Base-by-base conservation (phyloP, 1,140 invertebrate species). In the Hesperophylax magnus region DNA sequence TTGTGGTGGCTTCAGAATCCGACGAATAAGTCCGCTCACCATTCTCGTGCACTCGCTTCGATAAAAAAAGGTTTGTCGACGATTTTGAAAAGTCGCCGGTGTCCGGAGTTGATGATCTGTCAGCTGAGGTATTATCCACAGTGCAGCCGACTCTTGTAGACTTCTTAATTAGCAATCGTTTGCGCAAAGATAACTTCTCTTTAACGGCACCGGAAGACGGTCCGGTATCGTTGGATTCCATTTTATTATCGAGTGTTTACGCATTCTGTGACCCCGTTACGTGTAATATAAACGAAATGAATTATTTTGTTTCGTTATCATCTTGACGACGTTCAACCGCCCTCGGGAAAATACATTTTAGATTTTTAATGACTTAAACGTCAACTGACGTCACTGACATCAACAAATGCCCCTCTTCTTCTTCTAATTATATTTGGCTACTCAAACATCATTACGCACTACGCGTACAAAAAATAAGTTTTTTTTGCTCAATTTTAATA, bases 141-240 rank as follows among this genome's bases (percentile, higher is more conserved):
- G 88, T 88, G 85, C 89, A 90, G 61, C 89, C 89, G 82, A 90
- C 89, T 87, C 88, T 89, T 60, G 89, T 88, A 15, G 89, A 90
- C 83, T 90, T 90, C 84, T 90, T 90, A 60, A 89, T 88, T 82
- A 90, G 88, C 77, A 89, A 83, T 24, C 89, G 87, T 85, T 90
- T 90, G 34, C 89, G 86, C 67, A 90, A 84, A 63, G 88, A 90
- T 79, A 90, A 84, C 82, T 90, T 90, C 81, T 89, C 88, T 84
- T 90, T 90, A 80, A 86, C 85, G 84, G 86, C 88, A 60, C 87
- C 88, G 34, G 89, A 88, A 83, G 89, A 89, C 76, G 88, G 22
- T 18, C 53, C 69, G 61, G 69, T 76, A 31, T 80, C 78, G 9
- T 80, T 75, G 34, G 60, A 67, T 53, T 80, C 78, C 78, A 80